phyloP scores from a whole-genome alignment of 2,113 vertebrate species.

The Gracilinanus agilis region DNA sequence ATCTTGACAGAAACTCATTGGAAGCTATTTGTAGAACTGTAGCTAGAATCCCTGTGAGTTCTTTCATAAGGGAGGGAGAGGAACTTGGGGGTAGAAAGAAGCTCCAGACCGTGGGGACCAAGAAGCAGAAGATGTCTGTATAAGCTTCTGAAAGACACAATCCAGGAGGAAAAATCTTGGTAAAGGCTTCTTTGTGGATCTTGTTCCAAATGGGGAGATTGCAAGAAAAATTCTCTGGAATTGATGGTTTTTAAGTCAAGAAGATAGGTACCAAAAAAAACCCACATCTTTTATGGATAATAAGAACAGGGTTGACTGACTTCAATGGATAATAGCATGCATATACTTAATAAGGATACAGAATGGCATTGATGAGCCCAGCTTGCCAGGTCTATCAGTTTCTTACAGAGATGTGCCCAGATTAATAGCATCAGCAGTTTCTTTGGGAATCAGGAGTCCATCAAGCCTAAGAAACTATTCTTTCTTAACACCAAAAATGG shows the following conservation, averaged over 20 bases:
- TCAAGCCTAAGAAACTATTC: neutral
- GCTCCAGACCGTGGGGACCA: neutral
- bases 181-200: neutral
- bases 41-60: conserved; percentile 20
- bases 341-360: neutral
- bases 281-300: neutral
- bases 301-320: neutral
- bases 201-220: neutral
- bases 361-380: neutral
- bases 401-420: neutral
- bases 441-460: neutral
- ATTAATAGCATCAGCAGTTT: neutral
- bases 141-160: neutral
- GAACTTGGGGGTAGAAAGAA: neutral
- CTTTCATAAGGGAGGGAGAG: neutral
- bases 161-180: neutral
- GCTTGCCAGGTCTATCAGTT: neutral
- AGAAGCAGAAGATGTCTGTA: neutral
- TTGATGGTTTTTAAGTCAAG: neutral
- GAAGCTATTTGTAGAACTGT: conserved; percentile 24
- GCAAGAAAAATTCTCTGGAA: neutral
- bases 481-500: neutral
- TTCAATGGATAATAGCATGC: neutral
- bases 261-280: neutral
- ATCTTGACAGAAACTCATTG: conserved; percentile 61